These are phyloP conservation scores for Drosophila borborema DNA, from an alignment of 2,888 invertebrate genomes.

Conservation along the genomic window DNA sequence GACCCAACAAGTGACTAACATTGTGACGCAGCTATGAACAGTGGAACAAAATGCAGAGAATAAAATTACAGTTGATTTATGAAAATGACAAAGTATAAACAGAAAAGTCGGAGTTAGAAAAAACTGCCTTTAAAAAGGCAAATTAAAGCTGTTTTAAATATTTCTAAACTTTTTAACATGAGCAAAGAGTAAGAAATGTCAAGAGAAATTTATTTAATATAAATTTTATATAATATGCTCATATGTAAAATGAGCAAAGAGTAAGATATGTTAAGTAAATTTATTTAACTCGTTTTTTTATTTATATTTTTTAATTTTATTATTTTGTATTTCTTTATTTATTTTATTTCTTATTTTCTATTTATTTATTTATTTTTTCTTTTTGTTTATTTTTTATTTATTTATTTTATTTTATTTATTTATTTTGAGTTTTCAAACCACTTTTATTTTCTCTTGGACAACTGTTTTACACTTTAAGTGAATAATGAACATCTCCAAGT, in stretches of 20 bases:
- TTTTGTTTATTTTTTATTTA: no score
- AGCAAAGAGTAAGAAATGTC: not conserved
- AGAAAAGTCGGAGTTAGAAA: not conserved
- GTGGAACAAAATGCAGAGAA: conserved; percentile 30
- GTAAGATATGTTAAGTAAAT: not conserved
- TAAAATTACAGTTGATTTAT: not conserved
- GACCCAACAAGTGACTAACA: conserved; percentile 54
- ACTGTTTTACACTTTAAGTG: conserved; percentile 53
- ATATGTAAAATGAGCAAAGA: not conserved
- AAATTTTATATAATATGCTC: no score
- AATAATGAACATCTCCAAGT: conserved; percentile 41
- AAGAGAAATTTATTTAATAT: not conserved
- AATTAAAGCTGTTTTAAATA: not conserved
- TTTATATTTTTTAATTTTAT: no score
- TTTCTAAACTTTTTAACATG: not conserved
- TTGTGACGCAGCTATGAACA: conserved; percentile 42
- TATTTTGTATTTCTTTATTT: no score
- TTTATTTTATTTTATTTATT: not conserved
- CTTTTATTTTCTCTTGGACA: conserved; percentile 7
- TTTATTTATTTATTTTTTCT: no score
- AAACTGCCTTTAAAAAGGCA: not conserved
- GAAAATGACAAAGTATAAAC: not conserved
- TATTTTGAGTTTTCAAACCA: not conserved
- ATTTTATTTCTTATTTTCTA: no score
- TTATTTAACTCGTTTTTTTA: not conserved